Conservation (phyloP, 2,113 vertebrate species). For the Pterophyllum scalare region DNA sequence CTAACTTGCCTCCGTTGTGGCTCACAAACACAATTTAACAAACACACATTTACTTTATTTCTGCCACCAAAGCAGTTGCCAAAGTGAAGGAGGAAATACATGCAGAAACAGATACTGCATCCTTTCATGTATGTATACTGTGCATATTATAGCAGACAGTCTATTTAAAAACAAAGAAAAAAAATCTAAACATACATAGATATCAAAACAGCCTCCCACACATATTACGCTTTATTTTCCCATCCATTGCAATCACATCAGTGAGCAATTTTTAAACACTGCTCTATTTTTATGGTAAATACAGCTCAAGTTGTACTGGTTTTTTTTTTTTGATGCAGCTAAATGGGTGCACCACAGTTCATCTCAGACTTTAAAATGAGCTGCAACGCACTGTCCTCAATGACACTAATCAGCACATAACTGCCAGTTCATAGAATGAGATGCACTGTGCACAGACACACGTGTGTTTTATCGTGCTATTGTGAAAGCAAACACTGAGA, state of each 20-base stretch:
- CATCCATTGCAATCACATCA: conserved; percentile 22
- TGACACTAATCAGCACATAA: conserved; percentile 46
- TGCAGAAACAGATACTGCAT: conserved; percentile 57
- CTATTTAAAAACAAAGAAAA: conserved; percentile 42
- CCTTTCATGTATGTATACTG: conserved; percentile 60
- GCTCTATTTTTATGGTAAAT: conserved; percentile 25
- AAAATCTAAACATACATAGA: conserved; percentile 45
- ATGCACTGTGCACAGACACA: neutral
- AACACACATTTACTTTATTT: conserved; percentile 72
- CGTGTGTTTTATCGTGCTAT: conserved; percentile 38
- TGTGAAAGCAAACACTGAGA: conserved; percentile 58
- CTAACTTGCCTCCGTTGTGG: conserved; percentile 70
- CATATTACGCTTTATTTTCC: conserved; percentile 39
- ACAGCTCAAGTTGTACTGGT: conserved; percentile 23
- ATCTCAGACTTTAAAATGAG: conserved; percentile 10
- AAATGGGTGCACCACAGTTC: conserved; percentile 19
- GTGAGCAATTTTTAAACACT: conserved; percentile 23
- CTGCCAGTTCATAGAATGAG: conserved; percentile 28
- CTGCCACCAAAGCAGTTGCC: conserved; percentile 59
- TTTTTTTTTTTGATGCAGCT: conserved; percentile 33
- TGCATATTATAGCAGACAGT: conserved; percentile 57
- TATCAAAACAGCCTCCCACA: conserved; percentile 43
- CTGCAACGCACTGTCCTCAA: conserved; percentile 13
- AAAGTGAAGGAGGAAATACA: conserved; percentile 57
- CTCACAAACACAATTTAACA: conserved; percentile 71